Conservation (phyloP, 2,797 vertebrate genomes). For the Austrolebias charrua region DNA sequence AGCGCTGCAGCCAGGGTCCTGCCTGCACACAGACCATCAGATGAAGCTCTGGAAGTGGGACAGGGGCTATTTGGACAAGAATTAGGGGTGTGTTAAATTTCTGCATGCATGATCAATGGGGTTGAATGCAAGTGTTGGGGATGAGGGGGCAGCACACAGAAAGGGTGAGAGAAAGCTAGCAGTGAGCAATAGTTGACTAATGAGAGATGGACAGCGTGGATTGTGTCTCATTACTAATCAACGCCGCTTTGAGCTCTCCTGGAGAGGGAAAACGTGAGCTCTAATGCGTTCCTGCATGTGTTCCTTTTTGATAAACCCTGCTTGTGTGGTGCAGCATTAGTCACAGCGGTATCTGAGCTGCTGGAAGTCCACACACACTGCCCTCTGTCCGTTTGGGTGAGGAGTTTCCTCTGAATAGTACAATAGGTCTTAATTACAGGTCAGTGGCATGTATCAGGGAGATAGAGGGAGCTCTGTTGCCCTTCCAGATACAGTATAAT, state of each 20-base stretch:
- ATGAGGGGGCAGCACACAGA: conserved; percentile 16
- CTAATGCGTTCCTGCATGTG: conserved; percentile 66
- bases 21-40: conserved; percentile 29
- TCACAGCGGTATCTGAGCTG: conserved; percentile 67
- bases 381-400: conserved; percentile 70
- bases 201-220: conserved; percentile 76
- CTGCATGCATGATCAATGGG: conserved; percentile 99
- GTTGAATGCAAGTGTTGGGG: conserved; percentile 66
- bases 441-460: conserved; percentile 77
- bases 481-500: conserved; percentile 79
- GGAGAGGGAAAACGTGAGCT: conserved; percentile 51
- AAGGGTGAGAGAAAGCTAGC: conserved; percentile 32
- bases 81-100: conserved; percentile 93
- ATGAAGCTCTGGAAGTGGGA: conserved; percentile 71
- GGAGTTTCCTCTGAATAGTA: conserved; percentile 72
- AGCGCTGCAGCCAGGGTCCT: conserved; percentile 35
- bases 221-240: conserved; percentile 74
- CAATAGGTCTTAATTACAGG: conserved; percentile 81
- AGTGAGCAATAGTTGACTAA: conserved; percentile 83
- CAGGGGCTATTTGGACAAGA: conserved; percentile 85
- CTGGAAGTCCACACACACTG: conserved; percentile 68
- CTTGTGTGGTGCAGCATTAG: conserved; percentile 68
- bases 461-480: conserved; percentile 80
- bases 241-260: conserved; percentile 61
- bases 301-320: conserved; percentile 69